Evolutionary conservation across 1,140 invertebrate species (phyloP).

Genomic region (Ostrea denselamellosa): DNA sequence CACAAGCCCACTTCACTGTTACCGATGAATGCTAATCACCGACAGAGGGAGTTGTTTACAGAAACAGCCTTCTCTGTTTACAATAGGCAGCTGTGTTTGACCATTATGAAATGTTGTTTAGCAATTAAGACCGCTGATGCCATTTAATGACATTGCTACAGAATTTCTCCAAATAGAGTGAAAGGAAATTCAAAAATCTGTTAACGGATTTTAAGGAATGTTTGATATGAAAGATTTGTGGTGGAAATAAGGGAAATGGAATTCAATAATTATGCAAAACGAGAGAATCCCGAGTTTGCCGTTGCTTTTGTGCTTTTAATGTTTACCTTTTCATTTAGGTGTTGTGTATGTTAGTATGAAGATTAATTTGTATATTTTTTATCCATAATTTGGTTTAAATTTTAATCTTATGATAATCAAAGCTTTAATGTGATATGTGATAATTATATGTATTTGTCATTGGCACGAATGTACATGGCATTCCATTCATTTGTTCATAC

Average conservation of each 20-base stretch:
- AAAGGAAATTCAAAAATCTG: constrained; percentile 21
- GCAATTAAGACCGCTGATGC: background rate
- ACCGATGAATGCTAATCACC: background rate
- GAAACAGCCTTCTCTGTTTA: background rate
- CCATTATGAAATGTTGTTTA: background rate
- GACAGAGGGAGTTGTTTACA: constrained; percentile 41
- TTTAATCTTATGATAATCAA: background rate
- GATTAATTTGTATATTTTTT: background rate
- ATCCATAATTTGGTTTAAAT: background rate
- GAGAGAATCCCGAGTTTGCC: background rate
- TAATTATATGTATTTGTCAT: background rate
- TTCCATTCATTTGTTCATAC: background rate
- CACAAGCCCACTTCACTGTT: background rate
- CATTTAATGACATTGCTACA: background rate
- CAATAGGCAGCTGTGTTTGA: constrained; percentile 20
- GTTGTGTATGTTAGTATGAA: background rate
- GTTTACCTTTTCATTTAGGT: background rate
- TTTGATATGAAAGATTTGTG: background rate
- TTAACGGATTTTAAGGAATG: background rate
- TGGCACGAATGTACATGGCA: too few species aligned
- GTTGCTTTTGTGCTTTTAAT: background rate
- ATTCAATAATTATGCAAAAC: constrained; percentile 10
- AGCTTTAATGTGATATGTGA: background rate
- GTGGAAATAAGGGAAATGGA: background rate
- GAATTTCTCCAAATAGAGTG: background rate